Percentiles rank a stretch among this genome's conserved stretches.
phyloP scores from a whole-genome alignment of 2,888 invertebrate species.

The Acleris emargana region DNA sequence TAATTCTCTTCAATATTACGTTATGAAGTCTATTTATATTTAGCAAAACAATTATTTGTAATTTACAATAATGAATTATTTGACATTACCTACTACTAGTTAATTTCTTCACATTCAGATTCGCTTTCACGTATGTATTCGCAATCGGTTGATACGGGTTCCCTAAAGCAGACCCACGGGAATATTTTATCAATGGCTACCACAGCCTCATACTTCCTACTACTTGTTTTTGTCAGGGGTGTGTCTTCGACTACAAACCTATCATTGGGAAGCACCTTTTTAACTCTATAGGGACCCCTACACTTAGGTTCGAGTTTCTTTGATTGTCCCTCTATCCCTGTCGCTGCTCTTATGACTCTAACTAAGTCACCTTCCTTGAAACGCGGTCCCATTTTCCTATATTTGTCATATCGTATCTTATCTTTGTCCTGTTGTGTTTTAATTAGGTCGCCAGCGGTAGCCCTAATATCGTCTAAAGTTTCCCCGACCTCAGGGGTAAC shows the following conservation, averaged over 20 bases:
- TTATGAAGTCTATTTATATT: too few relatives aligned
- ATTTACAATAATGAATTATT: neutral
- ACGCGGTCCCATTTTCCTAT: constrained; percentile 15
- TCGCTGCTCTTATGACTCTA: constrained; percentile 12
- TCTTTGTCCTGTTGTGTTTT: constrained; percentile 26
- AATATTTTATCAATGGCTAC: constrained; percentile 44
- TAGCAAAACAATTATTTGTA: neutral
- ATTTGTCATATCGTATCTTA: constrained; percentile 28
- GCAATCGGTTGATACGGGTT: constrained; percentile 7
- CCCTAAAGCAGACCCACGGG: constrained; percentile 42
- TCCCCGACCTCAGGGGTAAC: neutral
- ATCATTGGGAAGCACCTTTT: constrained; percentile 12
- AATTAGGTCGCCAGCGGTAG: constrained; percentile 27
- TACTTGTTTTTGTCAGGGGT: constrained; percentile 39
- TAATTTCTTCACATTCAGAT: neutral
- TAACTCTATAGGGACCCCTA: constrained; percentile 17
- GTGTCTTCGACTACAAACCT: constrained; percentile 44
- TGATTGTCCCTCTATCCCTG: constrained; percentile 1
- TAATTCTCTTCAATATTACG: too few relatives aligned
- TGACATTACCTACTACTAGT: too few relatives aligned
- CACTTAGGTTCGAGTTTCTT: constrained; percentile 29
- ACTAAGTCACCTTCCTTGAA: constrained; percentile 26
- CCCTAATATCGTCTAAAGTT: constrained; percentile 25
- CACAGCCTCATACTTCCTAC: constrained; percentile 38
- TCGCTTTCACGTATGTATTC: neutral